Conservation (phyloP, 2,797 vertebrate species). For the Spea hammondii region DNA sequence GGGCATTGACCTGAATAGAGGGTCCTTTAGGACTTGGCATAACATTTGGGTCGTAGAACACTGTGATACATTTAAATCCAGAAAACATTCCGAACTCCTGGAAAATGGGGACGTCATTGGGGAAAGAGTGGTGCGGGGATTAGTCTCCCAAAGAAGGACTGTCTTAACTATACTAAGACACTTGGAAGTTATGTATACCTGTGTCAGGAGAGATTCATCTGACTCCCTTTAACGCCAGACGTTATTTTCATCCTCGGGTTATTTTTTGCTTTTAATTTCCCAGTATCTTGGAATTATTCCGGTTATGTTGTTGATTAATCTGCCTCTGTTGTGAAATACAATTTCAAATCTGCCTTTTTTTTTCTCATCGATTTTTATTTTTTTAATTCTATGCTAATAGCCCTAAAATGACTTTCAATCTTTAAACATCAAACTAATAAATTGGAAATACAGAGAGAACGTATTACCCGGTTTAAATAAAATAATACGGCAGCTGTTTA, state of each 20-base stretch:
- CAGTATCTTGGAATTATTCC: background rate
- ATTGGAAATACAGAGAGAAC: constrained; percentile 25
- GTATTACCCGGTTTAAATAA: constrained; percentile 12
- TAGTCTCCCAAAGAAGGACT: no score
- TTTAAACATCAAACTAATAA: constrained; percentile 40
- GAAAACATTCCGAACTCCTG: no score
- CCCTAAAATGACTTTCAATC: constrained; percentile 31
- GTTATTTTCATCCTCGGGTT: background rate
- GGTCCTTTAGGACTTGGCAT: no score
- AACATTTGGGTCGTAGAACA: no score
- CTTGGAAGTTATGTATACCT: no score
- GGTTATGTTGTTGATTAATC: background rate
- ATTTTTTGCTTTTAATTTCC: background rate
- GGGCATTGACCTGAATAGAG: no score
- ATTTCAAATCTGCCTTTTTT: background rate
- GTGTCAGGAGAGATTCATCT: no score
- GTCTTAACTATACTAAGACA: no score
- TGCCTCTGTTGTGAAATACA: background rate
- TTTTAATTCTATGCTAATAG: constrained; percentile 22
- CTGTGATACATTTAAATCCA: no score
- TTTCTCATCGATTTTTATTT: background rate
- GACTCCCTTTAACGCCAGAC: no score
- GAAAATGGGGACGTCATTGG: no score
- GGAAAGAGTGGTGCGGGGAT: no score
- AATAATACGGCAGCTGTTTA: constrained; percentile 61